A percentile compares a stretch with the other conserved stretches of the same genome.
phyloP scores from a whole-genome alignment of 1,140 invertebrate species.

The Lamellibrachia luymesi region DNA sequence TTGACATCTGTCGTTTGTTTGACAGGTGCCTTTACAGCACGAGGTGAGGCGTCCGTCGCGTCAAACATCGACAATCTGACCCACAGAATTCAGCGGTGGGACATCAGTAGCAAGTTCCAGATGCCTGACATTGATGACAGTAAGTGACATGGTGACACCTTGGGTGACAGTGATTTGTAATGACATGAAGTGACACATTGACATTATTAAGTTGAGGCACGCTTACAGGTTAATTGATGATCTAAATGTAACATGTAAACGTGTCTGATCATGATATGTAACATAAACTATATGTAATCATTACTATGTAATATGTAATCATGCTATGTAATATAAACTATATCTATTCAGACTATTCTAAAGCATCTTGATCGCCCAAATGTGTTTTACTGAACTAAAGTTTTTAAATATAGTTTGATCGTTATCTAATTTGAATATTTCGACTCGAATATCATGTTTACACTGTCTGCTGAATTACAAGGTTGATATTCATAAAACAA shows the following conservation, averaged over 20 bases:
- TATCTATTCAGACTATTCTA: background rate
- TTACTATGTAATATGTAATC: too few relatives aligned
- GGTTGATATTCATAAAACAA: too few relatives aligned
- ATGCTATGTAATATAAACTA: background rate
- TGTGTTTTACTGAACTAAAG: background rate
- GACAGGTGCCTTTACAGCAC: conserved; percentile 47
- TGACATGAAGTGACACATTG: background rate
- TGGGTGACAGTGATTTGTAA: background rate
- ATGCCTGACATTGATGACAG: conserved; percentile 75
- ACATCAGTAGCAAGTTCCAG: conserved; percentile 66
- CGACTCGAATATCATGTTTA: too few relatives aligned
- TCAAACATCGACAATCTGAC: conserved; percentile 54
- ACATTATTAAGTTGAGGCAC: background rate
- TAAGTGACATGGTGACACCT: conserved; percentile 52
- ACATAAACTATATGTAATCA: background rate
- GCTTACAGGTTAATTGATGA: background rate
- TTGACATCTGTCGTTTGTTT: conserved; percentile 18
- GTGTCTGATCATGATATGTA: background rate
- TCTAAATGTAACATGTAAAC: background rate
- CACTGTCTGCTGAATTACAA: too few relatives aligned
- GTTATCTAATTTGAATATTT: too few relatives aligned
- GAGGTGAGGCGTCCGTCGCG: conserved; percentile 49
- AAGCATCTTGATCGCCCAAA: background rate
- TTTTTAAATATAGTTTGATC: too few relatives aligned
- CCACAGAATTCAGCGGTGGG: conserved; percentile 81